Evolutionary conservation across 2,888 invertebrate species (phyloP).

Genomic region (Andrena chrysosceles): DNA sequence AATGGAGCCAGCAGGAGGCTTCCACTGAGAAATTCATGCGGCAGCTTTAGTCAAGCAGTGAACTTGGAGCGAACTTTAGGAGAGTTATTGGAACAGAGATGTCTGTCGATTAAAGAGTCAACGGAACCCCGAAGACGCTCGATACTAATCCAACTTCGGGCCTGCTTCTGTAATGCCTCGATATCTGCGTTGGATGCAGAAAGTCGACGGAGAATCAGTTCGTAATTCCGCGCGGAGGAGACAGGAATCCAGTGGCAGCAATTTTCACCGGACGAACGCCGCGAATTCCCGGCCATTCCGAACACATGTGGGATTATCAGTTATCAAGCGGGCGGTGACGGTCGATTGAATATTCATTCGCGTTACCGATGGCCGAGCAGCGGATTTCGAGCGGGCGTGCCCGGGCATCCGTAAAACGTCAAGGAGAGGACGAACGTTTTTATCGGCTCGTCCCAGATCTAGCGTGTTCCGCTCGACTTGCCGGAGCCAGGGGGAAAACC

Average conservation of each 20-base stretch:
- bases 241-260: not conserved
- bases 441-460: conserved; percentile 12
- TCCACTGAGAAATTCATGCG: not conserved
- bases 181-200: not conserved
- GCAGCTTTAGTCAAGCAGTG: not conserved
- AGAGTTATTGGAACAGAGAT: not conserved
- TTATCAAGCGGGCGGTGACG: conserved; percentile 22
- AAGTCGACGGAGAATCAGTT: not conserved
- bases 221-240: not conserved
- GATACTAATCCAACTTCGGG: not conserved
- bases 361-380: conserved; percentile 33
- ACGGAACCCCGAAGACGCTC: not conserved
- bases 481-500: not conserved
- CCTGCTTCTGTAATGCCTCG: not conserved
- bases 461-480: conserved; percentile 9
- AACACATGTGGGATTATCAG: conserved; percentile 35
- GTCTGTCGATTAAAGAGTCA: not conserved
- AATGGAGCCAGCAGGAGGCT: not conserved
- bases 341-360: conserved; percentile 56
- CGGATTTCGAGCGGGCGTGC: conserved; percentile 29
- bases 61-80: not conserved
- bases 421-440: conserved; percentile 19
- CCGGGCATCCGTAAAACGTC: conserved; percentile 40
- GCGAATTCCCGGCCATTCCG: conserved; percentile 1
- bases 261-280: not conserved